Base-by-base conservation (phyloP, 1,140 invertebrate genomes). In the Hesperophylax magnus region DNA sequence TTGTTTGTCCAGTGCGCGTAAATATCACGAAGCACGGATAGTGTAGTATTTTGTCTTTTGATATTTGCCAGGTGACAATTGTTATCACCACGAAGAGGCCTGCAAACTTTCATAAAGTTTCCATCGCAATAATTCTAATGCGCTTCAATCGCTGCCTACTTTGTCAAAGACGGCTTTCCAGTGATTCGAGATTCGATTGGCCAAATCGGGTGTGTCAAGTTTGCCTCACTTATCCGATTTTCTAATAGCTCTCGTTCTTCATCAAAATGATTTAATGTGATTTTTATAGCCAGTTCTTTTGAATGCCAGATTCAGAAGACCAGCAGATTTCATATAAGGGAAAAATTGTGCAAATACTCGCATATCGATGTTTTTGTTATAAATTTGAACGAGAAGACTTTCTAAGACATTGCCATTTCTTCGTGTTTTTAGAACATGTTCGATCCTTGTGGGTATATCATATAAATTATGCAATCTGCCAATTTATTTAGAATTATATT, bases 151-250 rank as follows among this genome's bases (percentile, higher is more conserved):
- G 11, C 11, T 34, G 11, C 22, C 22, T 47, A 47, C 39, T 47
- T 47, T 27, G 63, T 67, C 63, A n/a, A 31, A 67, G 31, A 14
- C 31, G 63, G 24, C 63, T 67, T 67, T 67, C 63, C 22, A 67
- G 17, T 31, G 31, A 47, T 47, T 47, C 34, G 34, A 34, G 34
- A 17, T 65, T 65, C 63, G 31, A 27, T 31, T 39, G 63, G 31
- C 63, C 63, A 67, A 67, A 67, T 67, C 63, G 63, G 31, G 63
- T 27, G 39, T 18, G 58, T 20, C 58, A 47, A 47, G 39, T 47
- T 47, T 47, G 18, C 17, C 18, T 61, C 24, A 6, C 58, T 60
- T 18, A 22, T 58, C 7, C 11, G 1, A 60, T 60, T 60, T 60
- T 61, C 58, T 8, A 61, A 61, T 61, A 11, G 58, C 58, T 22